phyloP scores from a whole-genome alignment of 2,797 vertebrate genomes.

The Selene dorsalis region DNA sequence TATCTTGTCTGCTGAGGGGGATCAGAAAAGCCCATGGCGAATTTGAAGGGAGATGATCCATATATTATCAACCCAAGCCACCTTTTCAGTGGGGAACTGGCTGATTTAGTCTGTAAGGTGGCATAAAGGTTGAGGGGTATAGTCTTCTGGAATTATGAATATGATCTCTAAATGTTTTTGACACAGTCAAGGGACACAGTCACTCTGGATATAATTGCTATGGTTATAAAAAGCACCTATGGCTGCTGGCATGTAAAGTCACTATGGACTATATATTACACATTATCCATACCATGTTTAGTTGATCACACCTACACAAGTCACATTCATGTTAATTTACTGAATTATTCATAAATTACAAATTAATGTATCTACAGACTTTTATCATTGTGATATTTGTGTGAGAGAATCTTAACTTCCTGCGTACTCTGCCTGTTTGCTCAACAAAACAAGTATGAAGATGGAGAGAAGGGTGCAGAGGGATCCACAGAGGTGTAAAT shows the following conservation, averaged over 20 bases:
- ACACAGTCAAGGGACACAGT: not conserved
- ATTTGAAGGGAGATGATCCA: slow-evolving; percentile 47
- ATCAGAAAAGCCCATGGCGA: slow-evolving; percentile 43
- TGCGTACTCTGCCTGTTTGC: slow-evolving; percentile 19
- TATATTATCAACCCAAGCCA: slow-evolving; percentile 42
- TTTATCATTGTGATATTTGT: too few species aligned
- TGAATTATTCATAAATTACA: too few species aligned
- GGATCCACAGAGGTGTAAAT: slow-evolving; percentile 22
- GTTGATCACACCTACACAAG: too few species aligned
- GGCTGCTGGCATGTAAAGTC: not conserved
- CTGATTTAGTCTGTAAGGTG: slow-evolving; percentile 31
- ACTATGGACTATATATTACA: not conserved
- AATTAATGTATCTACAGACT: too few species aligned
- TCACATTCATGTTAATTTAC: not conserved
- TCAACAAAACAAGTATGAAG: slow-evolving; percentile 19
- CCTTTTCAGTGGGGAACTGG: slow-evolving; percentile 19
- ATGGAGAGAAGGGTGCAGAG: not conserved
- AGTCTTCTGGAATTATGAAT: slow-evolving; percentile 33
- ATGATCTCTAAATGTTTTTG: slow-evolving; percentile 42
- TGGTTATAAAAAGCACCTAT: not conserved
- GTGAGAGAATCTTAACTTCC: not conserved
- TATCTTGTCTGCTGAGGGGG: slow-evolving; percentile 26
- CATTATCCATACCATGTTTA: too few species aligned
- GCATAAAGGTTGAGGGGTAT: slow-evolving; percentile 12
- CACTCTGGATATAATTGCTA: not conserved